Conservation (phyloP, 2,888 invertebrate species). For the Argyresthia albistria region DNA sequence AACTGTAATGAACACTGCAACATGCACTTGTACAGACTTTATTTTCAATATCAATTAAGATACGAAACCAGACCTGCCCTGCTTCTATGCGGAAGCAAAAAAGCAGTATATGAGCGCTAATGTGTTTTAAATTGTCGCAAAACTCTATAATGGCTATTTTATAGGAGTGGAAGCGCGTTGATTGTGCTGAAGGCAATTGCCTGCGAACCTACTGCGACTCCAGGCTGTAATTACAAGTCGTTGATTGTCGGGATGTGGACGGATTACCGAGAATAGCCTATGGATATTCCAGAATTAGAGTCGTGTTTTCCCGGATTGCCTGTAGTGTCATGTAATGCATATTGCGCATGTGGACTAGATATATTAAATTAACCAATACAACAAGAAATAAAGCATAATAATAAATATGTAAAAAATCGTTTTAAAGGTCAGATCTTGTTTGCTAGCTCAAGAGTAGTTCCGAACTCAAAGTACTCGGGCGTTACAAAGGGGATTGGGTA, state of each 20-base stretch:
- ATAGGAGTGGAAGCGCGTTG: neutral
- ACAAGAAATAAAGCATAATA: no score
- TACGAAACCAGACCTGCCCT: neutral
- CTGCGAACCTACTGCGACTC: neutral
- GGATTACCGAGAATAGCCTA: no score
- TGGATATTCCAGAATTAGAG: no score
- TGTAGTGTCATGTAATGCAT: no score
- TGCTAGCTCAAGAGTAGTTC: no score
- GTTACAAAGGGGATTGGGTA: no score
- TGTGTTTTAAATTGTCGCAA: conserved; percentile 4
- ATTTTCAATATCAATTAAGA: neutral
- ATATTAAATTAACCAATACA: no score
- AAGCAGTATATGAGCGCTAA: neutral
- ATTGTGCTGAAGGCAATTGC: neutral
- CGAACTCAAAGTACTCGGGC: no score
- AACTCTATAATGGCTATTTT: neutral
- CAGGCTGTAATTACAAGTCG: neutral
- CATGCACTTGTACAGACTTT: neutral
- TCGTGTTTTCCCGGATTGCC: no score
- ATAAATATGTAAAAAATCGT: no score
- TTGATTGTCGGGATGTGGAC: neutral
- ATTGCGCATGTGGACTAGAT: no score
- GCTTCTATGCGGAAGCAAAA: neutral
- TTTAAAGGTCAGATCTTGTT: no score
- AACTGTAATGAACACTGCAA: conserved; percentile 14